Evolutionary conservation across 1,140 invertebrate species (phyloP).

Genomic region (Drosophila burlai): DNA sequence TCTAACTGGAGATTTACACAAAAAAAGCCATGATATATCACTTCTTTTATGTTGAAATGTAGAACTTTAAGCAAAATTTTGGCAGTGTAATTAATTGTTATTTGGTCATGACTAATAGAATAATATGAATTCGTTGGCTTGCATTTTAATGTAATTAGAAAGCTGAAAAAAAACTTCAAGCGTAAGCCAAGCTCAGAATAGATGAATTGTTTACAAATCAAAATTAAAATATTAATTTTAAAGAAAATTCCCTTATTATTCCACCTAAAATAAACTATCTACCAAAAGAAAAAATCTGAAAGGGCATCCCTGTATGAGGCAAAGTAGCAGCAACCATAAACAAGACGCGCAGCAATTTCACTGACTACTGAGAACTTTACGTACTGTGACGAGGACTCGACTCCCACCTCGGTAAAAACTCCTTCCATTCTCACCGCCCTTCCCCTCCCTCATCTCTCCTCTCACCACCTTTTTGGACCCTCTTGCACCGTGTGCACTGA

Average conservation of each 20-base stretch:
- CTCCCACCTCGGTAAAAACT: constrained; percentile 1
- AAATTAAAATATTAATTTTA: no score
- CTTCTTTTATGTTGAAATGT: background rate
- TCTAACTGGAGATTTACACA: background rate
- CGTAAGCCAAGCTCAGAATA: background rate
- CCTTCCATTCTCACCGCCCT: background rate
- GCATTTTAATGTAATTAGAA: background rate
- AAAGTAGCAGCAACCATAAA: constrained; percentile 72
- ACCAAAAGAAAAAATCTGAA: background rate
- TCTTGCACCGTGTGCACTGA: constrained; percentile 57
- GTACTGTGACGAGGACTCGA: constrained; percentile 69
- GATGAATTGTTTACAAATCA: no score
- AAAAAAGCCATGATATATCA: background rate
- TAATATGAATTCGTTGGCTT: background rate
- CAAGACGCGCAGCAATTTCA: constrained; percentile 78
- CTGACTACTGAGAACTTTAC: constrained; percentile 81
- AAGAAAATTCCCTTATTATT: background rate
- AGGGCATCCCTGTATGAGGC: constrained; percentile 3
- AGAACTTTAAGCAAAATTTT: no score
- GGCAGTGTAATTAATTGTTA: background rate
- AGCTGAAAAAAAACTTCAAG: background rate
- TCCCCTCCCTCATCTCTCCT: background rate
- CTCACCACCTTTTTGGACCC: constrained; percentile 1
- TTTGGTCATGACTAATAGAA: background rate
- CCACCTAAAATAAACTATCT: background rate